Conservation (phyloP, 2,888 invertebrate genomes). For the Frankliniella intonsa region DNA sequence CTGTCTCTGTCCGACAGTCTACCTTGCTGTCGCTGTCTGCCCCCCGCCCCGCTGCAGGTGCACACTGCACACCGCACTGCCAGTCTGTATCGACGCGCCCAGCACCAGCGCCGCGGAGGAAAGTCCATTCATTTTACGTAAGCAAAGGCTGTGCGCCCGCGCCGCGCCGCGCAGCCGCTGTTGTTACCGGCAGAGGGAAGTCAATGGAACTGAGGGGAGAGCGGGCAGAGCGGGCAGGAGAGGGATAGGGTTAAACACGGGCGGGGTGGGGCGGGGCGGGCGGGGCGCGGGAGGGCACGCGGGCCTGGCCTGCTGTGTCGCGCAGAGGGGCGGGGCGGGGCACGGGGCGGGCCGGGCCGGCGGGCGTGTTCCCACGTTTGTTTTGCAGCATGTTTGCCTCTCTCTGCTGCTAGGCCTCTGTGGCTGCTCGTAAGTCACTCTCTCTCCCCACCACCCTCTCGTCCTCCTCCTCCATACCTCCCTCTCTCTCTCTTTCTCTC, state of each 20-base stretch:
- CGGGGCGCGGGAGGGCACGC: no score
- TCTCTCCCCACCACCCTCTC: no score
- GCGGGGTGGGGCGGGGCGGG: no score
- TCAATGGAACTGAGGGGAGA: no score
- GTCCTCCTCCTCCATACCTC: no score
- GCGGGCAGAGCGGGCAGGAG: not conserved
- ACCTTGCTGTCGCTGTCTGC: not conserved
- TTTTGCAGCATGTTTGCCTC: not conserved
- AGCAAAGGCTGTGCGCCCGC: not conserved
- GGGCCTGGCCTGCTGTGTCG: no score
- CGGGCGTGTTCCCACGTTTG: not conserved
- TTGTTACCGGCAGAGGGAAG: no score
- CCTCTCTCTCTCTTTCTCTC: not conserved
- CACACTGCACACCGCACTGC: not conserved
- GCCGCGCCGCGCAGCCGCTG: no score
- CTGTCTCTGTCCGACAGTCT: no score
- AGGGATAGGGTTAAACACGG: not conserved
- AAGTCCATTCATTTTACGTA: not conserved
- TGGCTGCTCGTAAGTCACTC: no score
- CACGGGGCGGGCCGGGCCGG: no score
- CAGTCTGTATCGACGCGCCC: not conserved
- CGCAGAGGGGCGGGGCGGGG: no score
- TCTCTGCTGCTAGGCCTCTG: not conserved
- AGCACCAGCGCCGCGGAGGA: not conserved
- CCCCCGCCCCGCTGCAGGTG: not conserved